Percentiles rank a stretch among this genome's conserved stretches.
Conservation (phyloP, 2,888 invertebrate genomes). For the Cheilosia grossa region DNA sequence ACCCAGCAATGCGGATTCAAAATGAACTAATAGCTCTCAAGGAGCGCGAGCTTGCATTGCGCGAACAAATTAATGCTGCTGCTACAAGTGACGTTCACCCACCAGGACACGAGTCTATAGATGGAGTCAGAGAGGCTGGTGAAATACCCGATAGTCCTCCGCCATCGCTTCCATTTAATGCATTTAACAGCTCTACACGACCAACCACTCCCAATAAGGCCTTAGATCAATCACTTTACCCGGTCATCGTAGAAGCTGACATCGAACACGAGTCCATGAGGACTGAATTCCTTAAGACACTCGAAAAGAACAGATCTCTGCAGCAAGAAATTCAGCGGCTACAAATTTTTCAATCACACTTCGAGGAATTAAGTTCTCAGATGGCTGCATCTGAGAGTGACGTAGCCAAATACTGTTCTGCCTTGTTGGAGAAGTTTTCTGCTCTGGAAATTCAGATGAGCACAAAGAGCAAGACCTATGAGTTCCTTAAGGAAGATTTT, state of each 20-base stretch:
- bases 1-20: slow-evolving; percentile 91
- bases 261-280: slow-evolving; percentile 69
- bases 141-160: slow-evolving; percentile 76
- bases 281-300: slow-evolving; percentile 65
- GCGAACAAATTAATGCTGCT: slow-evolving; percentile 76
- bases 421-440: slow-evolving; percentile 78
- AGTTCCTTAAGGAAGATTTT: slow-evolving; percentile 80
- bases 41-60: slow-evolving; percentile 80
- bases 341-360: slow-evolving; percentile 78
- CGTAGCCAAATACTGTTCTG: slow-evolving; percentile 76
- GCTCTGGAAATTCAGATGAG: slow-evolving; percentile 78
- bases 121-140: slow-evolving; percentile 78
- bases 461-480: slow-evolving; percentile 77
- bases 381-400: slow-evolving; percentile 79
- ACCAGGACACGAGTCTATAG: slow-evolving; percentile 76
- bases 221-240: slow-evolving; percentile 76
- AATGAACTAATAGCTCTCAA: slow-evolving; percentile 85
- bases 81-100: slow-evolving; percentile 56
- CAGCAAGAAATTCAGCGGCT: slow-evolving; percentile 77
- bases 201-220: slow-evolving; percentile 80
- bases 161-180: slow-evolving; percentile 48
- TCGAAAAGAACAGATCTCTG: slow-evolving; percentile 74
- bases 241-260: slow-evolving; percentile 76
- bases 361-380: slow-evolving; percentile 79
- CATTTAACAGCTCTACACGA: slow-evolving; percentile 79